A percentile compares a stretch with the other conserved stretches of the same genome.
These are phyloP conservation scores for Tenualosa thibaudeaui DNA, from an alignment of 2,797 vertebrate species.

Conservation along the genomic window DNA sequence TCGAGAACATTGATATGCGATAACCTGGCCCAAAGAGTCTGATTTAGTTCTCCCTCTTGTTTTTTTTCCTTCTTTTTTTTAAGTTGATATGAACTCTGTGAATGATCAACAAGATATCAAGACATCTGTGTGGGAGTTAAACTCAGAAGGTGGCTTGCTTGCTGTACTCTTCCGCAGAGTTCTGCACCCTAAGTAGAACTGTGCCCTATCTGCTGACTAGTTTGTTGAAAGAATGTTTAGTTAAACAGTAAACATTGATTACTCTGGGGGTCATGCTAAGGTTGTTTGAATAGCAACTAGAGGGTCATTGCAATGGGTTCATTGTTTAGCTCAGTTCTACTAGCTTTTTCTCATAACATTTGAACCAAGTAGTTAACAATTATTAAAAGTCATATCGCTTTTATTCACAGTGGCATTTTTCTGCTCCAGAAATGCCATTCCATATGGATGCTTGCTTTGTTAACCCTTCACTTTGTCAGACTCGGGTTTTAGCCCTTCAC, in stretches of 20 bases:
- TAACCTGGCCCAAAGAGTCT: conserved; percentile 66
- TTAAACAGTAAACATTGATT: conserved; percentile 47
- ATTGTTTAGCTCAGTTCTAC: neutral
- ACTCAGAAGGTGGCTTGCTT: conserved; percentile 72
- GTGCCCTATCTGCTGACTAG: conserved; percentile 45
- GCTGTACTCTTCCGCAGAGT: conserved; percentile 51
- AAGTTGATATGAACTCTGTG: conserved; percentile 71
- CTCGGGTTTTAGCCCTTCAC: neutral
- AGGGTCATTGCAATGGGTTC: conserved; percentile 16
- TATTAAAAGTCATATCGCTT: neutral
- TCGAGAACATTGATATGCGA: conserved; percentile 68
- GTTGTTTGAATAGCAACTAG: conserved; percentile 39
- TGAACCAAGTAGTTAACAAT: neutral
- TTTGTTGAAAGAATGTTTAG: conserved; percentile 45
- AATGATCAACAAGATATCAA: conserved; percentile 76
- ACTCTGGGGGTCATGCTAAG: conserved; percentile 37
- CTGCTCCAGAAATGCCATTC: neutral
- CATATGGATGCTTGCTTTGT: neutral
- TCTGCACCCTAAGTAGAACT: conserved; percentile 23
- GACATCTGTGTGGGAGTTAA: conserved; percentile 59
- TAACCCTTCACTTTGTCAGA: neutral
- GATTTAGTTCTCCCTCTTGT: conserved; percentile 72
- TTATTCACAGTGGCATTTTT: neutral
- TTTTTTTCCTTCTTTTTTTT: conserved; percentile 39
- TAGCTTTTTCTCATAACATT: neutral